phyloP scores from a whole-genome alignment of 1,140 invertebrate species.

The Lycorma delicatula region DNA sequence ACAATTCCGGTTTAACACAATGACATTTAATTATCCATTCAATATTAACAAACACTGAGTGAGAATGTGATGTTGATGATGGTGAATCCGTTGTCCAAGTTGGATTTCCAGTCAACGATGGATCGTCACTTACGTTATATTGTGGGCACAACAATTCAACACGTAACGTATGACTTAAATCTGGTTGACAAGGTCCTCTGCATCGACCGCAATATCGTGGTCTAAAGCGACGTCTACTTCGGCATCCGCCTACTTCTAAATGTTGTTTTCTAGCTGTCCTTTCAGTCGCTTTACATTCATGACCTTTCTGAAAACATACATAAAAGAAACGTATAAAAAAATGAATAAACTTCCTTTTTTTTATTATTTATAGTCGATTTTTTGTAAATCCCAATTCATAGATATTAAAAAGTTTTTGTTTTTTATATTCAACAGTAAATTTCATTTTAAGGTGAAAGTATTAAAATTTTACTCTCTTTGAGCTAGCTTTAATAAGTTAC shows the following conservation, averaged over 20 bases:
- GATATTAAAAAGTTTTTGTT: too few species aligned
- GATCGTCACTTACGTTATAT: slow-evolving; percentile 11
- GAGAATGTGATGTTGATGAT: not conserved
- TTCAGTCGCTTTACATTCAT: slow-evolving; percentile 54
- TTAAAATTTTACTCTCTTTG: too few species aligned
- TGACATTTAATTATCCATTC: slow-evolving; percentile 25
- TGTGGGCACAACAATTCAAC: slow-evolving; percentile 21
- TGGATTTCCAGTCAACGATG: slow-evolving; percentile 6
- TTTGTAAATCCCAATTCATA: too few species aligned
- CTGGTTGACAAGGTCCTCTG: slow-evolving; percentile 46
- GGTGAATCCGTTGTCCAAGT: slow-evolving; percentile 7
- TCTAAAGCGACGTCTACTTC: slow-evolving; percentile 49
- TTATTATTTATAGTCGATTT: too few species aligned
- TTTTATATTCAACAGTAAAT: too few species aligned
- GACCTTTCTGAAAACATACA: slow-evolving; percentile 49
- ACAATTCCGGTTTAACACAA: slow-evolving; percentile 4
- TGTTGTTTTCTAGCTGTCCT: slow-evolving; percentile 42
- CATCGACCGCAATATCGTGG: slow-evolving; percentile 55
- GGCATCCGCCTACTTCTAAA: slow-evolving; percentile 49
- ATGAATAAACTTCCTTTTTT: too few species aligned
- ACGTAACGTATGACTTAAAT: slow-evolving; percentile 44
- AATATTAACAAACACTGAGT: slow-evolving; percentile 20
- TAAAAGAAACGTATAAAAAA: too few species aligned
- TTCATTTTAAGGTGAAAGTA: too few species aligned
- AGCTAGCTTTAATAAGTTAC: too few species aligned